Evolutionary conservation across 2,888 invertebrate genomes (phyloP), one percentile per base, ranked within the genome.

Genomic region (Scrobipalpa costella): DNA sequence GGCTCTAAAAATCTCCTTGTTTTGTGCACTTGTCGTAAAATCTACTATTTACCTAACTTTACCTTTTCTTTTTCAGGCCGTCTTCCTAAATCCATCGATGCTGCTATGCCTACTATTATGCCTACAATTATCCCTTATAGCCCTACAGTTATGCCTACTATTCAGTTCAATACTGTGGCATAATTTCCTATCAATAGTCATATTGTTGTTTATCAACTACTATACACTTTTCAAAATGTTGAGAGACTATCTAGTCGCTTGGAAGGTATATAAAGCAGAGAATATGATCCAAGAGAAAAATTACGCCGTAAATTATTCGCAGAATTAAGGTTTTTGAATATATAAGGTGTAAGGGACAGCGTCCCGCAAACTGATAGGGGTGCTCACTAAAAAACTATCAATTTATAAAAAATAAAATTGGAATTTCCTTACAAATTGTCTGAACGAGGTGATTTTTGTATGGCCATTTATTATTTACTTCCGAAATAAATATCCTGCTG

Each of bases 191-290:
- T 96, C 98, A 1, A 93, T 98, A 73, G 94, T 97, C 6, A 93
- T 98, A 66, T 92, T 99, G 57, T 93, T 98, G 40, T 95, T 98
- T 78, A 96, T 96, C 68, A 98, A 98, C 85, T 98, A 98, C 86
- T 96, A 96, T 77, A 96, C 97, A 0, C 92, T 99, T 55, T 99
- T 98, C 83, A 97, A 98, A 86, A 92, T 98, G 71, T 92, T 95
- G 36, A 93, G 98, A 52, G 98, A 98, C 84, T 97, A 96, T 79
- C 89, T 98, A 5, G 94, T 98, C 36, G 95, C 97, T 62, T 95
- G 95, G 93, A 95, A 95, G 77, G 94, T 97, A 11, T 97, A 97
- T 77, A 93, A 93, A 73, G 94, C 94, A 0, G 95, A 95, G 76
- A 92, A 93, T 70, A 92, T 94, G 79, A 93, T 95, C 78, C 95